Base-by-base conservation (phyloP, 1,140 invertebrate genomes). In the Callitettix versicolor region DNA sequence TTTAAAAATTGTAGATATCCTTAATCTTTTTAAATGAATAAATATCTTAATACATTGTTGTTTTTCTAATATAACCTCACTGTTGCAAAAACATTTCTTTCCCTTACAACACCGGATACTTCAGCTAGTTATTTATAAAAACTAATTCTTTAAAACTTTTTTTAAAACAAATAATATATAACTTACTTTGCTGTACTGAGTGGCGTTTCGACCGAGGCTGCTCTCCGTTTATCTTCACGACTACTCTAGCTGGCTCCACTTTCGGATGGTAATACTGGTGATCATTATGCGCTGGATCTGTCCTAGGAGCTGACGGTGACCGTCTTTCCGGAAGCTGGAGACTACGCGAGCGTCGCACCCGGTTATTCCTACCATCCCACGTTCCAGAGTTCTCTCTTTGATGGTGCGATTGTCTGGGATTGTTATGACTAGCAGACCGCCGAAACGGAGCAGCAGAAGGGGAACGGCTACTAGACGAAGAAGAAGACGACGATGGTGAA, bases 261-360 rank as follows among this genome's bases (percentile, higher is more conserved):
- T 47, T 63, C 63, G 42, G 66, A 63, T 42, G 46, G 18, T 2
- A 65, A 51, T 67, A 63, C 47, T 67, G 66, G 7, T 65, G 66
- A 9, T 64, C 65, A 18, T 55, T 38, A 17, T 53, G 54, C 56
- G 49, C 60, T 59, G 41, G 58, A 47, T 55, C 58, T 38, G 50
- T 55, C 11, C 55, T 47, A 59, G 17, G 56, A 53, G 26, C 64
- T 7, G 65, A 65, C 0, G 71, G 72, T 1, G 72, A 72, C 44
- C 70, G 72, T 56, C 73, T 73, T 59, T 78, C 76, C 0, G 76
- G 76, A 14, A 79, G 64, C 60, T 79, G 77, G 30, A 79, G 67
- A 42, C 63, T 64, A 11, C 64, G 44, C 0, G 63, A 64, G 3
- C 64, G 38, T 20, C 63, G 30, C 9, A 65, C 63, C 21, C 63